phyloP scores from a whole-genome alignment of 2,888 invertebrate genomes.

The Lasioglossum pauxillum region DNA sequence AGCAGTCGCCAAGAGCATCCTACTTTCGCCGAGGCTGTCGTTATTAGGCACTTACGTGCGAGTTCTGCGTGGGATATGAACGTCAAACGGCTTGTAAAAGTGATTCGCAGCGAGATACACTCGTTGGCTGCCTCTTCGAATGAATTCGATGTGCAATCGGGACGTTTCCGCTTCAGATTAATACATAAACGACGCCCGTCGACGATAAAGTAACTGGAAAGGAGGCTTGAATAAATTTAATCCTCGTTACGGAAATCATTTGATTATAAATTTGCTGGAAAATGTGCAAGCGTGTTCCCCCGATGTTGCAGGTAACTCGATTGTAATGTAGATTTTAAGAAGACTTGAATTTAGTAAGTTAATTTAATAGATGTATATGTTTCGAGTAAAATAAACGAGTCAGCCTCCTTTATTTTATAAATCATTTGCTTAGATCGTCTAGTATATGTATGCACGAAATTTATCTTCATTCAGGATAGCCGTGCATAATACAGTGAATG shows the following conservation, averaged over 20 bases:
- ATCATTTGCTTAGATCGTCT: neutral
- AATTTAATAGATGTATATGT: too few species aligned
- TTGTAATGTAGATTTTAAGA: neutral
- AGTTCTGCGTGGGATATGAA: slow-evolving; percentile 66
- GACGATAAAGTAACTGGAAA: neutral
- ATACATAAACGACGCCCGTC: slow-evolving; percentile 14
- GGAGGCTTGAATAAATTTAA: too few species aligned
- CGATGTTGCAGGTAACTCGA: too few species aligned
- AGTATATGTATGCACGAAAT: neutral
- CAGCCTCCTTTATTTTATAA: too few species aligned
- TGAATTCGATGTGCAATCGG: slow-evolving; percentile 39
- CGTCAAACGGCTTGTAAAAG: slow-evolving; percentile 61
- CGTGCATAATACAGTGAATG: neutral
- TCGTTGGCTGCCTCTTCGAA: slow-evolving; percentile 12
- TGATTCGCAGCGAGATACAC: slow-evolving; percentile 53
- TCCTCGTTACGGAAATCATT: neutral
- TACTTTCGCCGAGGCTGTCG: slow-evolving; percentile 66
- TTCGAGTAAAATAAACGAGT: too few species aligned
- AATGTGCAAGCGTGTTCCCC: neutral
- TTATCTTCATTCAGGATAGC: neutral
- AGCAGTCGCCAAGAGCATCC: slow-evolving; percentile 63
- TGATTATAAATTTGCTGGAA: neutral
- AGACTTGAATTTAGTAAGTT: too few species aligned
- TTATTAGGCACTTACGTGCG: slow-evolving; percentile 38
- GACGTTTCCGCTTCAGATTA: slow-evolving; percentile 31